A percentile compares a stretch with the other conserved stretches of the same genome.
Evolutionary conservation across 2,797 vertebrate genomes (phyloP).

Genomic region (Hippoglossus hippoglossus): DNA sequence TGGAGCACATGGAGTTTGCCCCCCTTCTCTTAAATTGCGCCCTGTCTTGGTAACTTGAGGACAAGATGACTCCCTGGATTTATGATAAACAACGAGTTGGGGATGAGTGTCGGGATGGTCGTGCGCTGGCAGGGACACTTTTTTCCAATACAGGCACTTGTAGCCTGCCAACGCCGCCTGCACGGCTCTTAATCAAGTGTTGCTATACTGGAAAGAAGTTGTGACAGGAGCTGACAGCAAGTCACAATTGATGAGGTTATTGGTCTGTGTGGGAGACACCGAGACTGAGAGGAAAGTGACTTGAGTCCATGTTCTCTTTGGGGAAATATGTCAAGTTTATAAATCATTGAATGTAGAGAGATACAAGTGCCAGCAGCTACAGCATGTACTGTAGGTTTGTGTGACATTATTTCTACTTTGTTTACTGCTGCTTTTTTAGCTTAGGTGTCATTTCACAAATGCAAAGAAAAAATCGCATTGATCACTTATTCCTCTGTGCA

Average conservation of each 20-base stretch:
- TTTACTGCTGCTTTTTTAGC: conserved; percentile 16
- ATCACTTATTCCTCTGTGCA: conserved; percentile 8
- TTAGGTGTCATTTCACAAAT: conserved; percentile 14
- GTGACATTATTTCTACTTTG: conserved; percentile 24
- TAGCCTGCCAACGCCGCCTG: conserved; percentile 12
- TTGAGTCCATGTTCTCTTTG: conserved; percentile 4
- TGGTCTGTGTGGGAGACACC: conserved; percentile 4
- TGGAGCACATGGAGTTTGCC: not conserved
- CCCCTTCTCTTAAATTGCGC: conserved; percentile 1
- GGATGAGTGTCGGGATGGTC: not conserved
- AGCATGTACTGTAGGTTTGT: conserved; percentile 7
- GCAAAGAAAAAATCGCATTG: conserved; percentile 6
- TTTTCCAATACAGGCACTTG: not conserved
- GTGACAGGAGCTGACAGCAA: conserved; percentile 44
- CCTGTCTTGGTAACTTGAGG: conserved; percentile 3
- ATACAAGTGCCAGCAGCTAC: conserved; percentile 11
- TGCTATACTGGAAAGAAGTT: conserved; percentile 55
- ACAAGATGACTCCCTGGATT: conserved; percentile 25
- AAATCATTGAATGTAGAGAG: conserved; percentile 14
- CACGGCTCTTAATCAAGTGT: conserved; percentile 35
- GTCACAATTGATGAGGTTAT: conserved; percentile 26
- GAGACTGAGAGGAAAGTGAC: conserved; percentile 20
- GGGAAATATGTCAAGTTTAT: not conserved
- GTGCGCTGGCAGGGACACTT: not conserved
- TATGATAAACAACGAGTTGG: conserved; percentile 19